phyloP scores from a whole-genome alignment of 1,140 invertebrate species.

The Euwallacea similis region DNA sequence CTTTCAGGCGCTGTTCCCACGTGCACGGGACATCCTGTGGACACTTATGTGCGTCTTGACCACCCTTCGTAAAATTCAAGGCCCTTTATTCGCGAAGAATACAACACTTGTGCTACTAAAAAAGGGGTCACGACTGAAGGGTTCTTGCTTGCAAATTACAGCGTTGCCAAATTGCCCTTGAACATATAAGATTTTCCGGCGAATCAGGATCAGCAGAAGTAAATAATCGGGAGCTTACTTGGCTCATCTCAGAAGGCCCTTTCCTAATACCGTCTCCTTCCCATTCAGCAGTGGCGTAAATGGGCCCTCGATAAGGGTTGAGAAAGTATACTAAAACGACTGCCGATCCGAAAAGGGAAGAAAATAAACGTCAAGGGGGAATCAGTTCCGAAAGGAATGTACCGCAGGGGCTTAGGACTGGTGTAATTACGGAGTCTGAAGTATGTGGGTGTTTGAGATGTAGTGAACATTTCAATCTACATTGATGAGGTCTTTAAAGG shows the following conservation, averaged over 20 bases:
- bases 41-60: constrained; percentile 23
- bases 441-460: too few relatives aligned
- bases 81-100: constrained; percentile 31
- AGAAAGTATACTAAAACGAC: constrained; percentile 4
- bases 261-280: neutral
- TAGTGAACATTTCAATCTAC: too few relatives aligned
- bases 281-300: neutral
- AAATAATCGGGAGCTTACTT: neutral
- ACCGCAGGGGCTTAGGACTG: neutral
- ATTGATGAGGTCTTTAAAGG: too few relatives aligned
- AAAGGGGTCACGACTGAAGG: constrained; percentile 16
- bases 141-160: neutral
- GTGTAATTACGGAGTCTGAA: too few relatives aligned
- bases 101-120: constrained; percentile 31
- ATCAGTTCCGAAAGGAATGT: neutral
- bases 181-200: too few relatives aligned
- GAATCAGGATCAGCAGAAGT: too few relatives aligned
- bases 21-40: constrained; percentile 32
- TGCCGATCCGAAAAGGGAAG: neutral
- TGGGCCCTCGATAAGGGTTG: neutral
- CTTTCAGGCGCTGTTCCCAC: constrained; percentile 22
- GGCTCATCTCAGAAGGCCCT: neutral
- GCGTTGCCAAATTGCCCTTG: constrained; percentile 8
- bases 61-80: constrained; percentile 27
- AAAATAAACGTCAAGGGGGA: constrained; percentile 1